Evolutionary conservation across 1,140 invertebrate species (phyloP), one percentile per base, ranked within the genome.

Genomic region (Aphaenogaster ashmeadi): DNA sequence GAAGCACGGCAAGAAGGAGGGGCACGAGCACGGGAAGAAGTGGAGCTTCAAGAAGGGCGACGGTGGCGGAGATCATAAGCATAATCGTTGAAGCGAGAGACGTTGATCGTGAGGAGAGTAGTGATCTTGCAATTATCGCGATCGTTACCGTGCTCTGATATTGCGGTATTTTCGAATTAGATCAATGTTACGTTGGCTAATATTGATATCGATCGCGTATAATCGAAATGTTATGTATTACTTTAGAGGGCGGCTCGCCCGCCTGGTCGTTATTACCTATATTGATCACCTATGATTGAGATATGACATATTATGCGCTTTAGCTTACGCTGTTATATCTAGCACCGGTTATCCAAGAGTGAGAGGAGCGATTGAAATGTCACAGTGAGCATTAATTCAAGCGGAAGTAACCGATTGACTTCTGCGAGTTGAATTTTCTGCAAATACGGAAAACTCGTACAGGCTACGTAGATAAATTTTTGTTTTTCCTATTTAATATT

Each of bases 1-100:
- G 1, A 95, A 95, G 75, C 93, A 96, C 64, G 95, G 94, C 18
- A 93, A 96, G 11, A 96, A 96, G 64, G 94, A 93, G 3, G 96
- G 93, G 0, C 93, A 96, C n/a, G 93, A 95, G 0, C 90, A 94
- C 6, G 96, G 96, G 8, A 97, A 97, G 88, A 96, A 96, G 86
- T 97, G 96, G 96, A 90, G 93, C 11, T 96, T 95, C 92, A 95
- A 96, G 58, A 95, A 96, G 74, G 95, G 95, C 9, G 93, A 95
- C 44, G 87, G 80, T 8, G 92, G 91, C 15, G 78, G 50, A 0
- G 89, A n/a, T 8, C 21, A 86, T 4, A 85, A 87, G 36, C 83
- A 72, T 11, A n/a, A 81, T 41, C 66, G 62, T 1, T 89, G 71
- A 87, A 1, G 15, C 8, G 13, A 15, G 5, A 36, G 54, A 56